Conservation (phyloP, 2,888 invertebrate species). For the Cephus sareptanus region DNA sequence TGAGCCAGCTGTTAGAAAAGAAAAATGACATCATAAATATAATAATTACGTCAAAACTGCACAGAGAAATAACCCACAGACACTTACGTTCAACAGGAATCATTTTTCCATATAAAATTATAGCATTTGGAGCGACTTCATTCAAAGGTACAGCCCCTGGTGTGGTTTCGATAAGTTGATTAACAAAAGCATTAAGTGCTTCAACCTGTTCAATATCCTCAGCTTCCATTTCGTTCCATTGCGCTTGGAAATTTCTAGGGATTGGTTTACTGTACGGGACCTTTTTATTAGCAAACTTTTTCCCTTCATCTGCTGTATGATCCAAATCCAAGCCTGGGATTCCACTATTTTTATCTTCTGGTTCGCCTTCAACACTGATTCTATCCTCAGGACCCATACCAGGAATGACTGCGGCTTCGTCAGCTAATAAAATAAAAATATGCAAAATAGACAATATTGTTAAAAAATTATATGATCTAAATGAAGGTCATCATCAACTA, state of each 20-base stretch:
- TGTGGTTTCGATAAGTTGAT: conserved; percentile 80
- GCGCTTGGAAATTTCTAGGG: conserved; percentile 95
- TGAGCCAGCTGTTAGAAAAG: conserved; percentile 73
- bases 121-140: conserved; percentile 82
- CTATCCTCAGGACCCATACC: conserved; percentile 99
- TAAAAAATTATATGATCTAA: conserved; percentile 15
- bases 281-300: conserved; percentile 77
- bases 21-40: conserved; percentile 6
- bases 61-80: conserved; percentile 1
- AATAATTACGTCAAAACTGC: conserved; percentile 7
- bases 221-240: conserved; percentile 87
- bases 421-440: conserved; percentile 62
- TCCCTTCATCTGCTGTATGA: conserved; percentile 76
- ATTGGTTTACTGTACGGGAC: conserved; percentile 97
- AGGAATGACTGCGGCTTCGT: conserved; percentile 86
- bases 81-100: conserved; percentile 78
- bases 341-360: conserved; percentile 63
- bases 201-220: conserved; percentile 62
- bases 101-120: conserved; percentile 86
- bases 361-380: conserved; percentile 71
- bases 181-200: conserved; percentile 74
- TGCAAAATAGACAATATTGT: background rate
- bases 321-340: conserved; percentile 92
- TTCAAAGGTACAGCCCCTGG: conserved; percentile 83
- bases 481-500: conserved; percentile 8